A percentile compares a stretch with the other conserved stretches of the same genome.
Conservation (phyloP, 2,113 vertebrate genomes). For the Nothocercus nigrocapillus region DNA sequence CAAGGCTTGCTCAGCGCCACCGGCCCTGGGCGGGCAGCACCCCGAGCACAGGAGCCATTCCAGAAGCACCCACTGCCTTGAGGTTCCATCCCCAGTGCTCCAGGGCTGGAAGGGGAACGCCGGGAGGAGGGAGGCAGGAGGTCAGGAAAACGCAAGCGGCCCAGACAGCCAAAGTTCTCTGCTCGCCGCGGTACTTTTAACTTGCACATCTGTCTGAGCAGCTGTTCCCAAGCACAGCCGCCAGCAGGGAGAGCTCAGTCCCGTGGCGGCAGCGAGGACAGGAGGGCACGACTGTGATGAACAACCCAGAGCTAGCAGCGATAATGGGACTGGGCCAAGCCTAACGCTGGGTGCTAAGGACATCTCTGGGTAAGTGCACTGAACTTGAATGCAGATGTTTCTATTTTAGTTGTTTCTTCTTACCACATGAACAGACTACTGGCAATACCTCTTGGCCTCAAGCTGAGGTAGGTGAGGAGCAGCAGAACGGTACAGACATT, state of each 20-base stretch:
- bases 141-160: background rate
- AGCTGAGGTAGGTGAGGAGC: background rate
- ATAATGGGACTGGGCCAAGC: background rate
- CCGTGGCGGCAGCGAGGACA: background rate
- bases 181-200: background rate
- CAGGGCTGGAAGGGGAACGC: background rate
- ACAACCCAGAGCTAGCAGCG: background rate
- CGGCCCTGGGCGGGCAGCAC: background rate
- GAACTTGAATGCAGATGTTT: background rate
- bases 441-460: background rate
- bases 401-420: background rate
- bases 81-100: no score
- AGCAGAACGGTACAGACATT: accelerated
- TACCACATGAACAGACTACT: accelerated
- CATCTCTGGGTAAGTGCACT: background rate
- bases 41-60: background rate
- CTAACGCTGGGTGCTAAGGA: background rate
- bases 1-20: background rate
- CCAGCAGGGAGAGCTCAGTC: background rate
- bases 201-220: background rate
- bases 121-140: background rate
- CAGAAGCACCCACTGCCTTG: no score
- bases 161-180: background rate
- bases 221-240: background rate
- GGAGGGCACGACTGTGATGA: background rate